Evolutionary conservation across 2,113 vertebrate genomes (phyloP), one percentile per base, ranked within the genome.

Genomic region (Myodes glareolus): DNA sequence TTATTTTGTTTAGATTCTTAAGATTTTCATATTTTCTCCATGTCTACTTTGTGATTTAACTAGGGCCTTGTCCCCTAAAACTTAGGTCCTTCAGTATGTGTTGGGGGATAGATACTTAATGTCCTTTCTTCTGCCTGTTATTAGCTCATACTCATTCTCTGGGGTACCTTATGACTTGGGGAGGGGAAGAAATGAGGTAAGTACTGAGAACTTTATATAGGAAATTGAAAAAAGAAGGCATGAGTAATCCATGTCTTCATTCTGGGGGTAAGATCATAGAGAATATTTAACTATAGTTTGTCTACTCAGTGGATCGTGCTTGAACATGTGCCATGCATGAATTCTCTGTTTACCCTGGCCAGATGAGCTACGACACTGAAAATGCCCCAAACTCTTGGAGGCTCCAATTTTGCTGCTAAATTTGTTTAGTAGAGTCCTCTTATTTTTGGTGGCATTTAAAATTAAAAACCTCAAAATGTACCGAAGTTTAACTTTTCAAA

Each of bases 391-490:
- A 45, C 4, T 67, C 67, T 13, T n/a, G 13, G 33, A 42, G n/a
- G 16, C n/a, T 86, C 77, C n/a, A 39, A 25, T 65, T 67, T 42
- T 42, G 65, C 27, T 92, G 33, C 11, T 73, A 50, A 5, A 13
- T n/a, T 81, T 78, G 25, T 39, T 78, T 16, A 25, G 67, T 42
- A 55, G 76, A 65, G 7, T 82, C 52, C 45, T 90, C 36, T 82
- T 92, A 55, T 50, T 94, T 96, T 76, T 93, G 42, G 0, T 84
- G 39, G n/a, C 55, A 76, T 50, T 47, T 73, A 92, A 80, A 39
- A 75, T 39, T 92, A 85, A 93, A 93, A 78, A 81, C 36, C 21
- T 39, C 27, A 75, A 27, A 89, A 75, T 89, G n/a, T 39, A 42
- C 70, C 25, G n/a, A 50, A 87, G 58, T 75, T 42, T 72, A 84